A percentile compares a stretch with the other conserved stretches of the same genome.
These are phyloP conservation scores for Leptobrachium leishanense DNA, from an alignment of 2,113 vertebrate genomes.

Conservation along the genomic window DNA sequence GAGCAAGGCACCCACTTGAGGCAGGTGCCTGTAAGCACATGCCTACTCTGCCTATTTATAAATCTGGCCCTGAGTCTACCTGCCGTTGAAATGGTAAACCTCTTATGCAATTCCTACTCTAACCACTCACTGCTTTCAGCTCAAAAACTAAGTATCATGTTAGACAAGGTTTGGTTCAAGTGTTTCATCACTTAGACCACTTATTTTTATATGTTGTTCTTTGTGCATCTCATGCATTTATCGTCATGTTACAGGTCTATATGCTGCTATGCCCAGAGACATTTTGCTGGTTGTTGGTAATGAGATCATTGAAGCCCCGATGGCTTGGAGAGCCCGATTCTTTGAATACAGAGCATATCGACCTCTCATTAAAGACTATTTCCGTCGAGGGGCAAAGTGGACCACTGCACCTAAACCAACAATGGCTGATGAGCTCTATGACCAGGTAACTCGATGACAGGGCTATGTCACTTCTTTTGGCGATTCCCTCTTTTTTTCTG, in stretches of 20 bases:
- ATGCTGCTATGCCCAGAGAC: constrained; percentile 97
- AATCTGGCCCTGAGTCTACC: too few species aligned
- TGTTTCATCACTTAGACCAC: too few species aligned
- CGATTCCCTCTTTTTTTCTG: not conserved
- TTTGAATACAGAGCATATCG: constrained; percentile 96
- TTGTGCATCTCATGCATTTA: not conserved
- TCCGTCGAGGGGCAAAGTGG: constrained; percentile 92
- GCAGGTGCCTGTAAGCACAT: too few species aligned
- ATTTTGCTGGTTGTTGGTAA: constrained; percentile 94
- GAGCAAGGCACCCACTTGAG: too few species aligned
- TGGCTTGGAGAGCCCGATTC: constrained; percentile 97
- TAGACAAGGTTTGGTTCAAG: too few species aligned
- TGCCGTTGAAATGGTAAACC: too few species aligned
- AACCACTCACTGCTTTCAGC: too few species aligned
- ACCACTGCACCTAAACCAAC: constrained; percentile 96
- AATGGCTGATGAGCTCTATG: constrained; percentile 91
- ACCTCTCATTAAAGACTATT: constrained; percentile 94
- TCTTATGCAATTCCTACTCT: too few species aligned
- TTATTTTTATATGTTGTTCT: too few species aligned
- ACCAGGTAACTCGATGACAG: constrained; percentile 73
- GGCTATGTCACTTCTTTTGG: not conserved
- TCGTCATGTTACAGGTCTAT: constrained; percentile 77
- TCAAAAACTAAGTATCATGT: too few species aligned
- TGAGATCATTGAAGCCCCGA: constrained; percentile 97
- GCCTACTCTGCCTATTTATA: too few species aligned